These are phyloP conservation scores for Tautogolabrus adspersus DNA, from an alignment of 2,113 vertebrate genomes.

Conservation along the genomic window DNA sequence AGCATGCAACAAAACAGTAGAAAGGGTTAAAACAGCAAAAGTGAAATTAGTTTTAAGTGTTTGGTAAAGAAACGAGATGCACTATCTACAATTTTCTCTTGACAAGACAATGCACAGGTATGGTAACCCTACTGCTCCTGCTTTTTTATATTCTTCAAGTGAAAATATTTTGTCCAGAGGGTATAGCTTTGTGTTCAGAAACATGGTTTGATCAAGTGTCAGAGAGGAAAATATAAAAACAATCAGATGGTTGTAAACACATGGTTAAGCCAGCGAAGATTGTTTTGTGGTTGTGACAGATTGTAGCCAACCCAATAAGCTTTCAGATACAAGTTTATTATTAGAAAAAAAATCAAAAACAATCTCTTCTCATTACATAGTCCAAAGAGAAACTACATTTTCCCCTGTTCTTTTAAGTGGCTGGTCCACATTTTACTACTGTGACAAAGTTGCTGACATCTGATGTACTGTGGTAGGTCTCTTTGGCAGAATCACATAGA, in stretches of 20 bases:
- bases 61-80: background rate
- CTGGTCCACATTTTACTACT: no score
- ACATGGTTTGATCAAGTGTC: conserved; percentile 41
- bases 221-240: conserved; percentile 30
- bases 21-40: background rate
- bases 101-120: background rate
- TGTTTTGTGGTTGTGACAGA: no score
- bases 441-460: no score
- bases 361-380: no score
- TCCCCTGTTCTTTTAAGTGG: no score
- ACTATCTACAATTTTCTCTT: background rate
- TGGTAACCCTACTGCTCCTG: background rate
- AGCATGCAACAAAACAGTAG: background rate
- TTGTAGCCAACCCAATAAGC: no score
- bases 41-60: background rate
- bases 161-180: conserved; percentile 52
- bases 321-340: no score
- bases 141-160: conserved; percentile 20
- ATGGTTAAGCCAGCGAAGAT: no score
- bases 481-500: no score
- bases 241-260: conserved; percentile 26
- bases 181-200: conserved; percentile 45
- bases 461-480: no score
- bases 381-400: no score
- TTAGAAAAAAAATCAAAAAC: no score